Base-by-base conservation (phyloP, 2,888 invertebrate species). In the Metellina segmentata region DNA sequence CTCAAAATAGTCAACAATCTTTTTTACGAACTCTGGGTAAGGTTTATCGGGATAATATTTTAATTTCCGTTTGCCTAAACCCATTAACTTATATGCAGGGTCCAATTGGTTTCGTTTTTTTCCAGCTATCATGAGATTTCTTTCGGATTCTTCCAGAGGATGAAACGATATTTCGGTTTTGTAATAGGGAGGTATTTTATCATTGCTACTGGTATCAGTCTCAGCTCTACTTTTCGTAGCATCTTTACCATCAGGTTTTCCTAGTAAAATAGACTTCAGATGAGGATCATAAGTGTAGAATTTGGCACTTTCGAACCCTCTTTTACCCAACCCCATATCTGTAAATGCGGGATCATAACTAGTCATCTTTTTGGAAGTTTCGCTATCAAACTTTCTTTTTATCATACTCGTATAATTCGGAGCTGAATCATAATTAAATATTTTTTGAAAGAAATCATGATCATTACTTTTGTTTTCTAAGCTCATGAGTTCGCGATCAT, bases 321-420 rank as follows among this genome's bases (percentile, higher is more conserved):
- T 71, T 72, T 85, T 88, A n/a, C 83, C 91, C 19, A 87, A 61
- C 4, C 87, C 83, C 91, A 87, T 83, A 49, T 85, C 85, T 53
- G 78, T 83, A 1, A 87, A 61, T 8, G 79, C 87, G 19, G 81
- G 88, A 74, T 88, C 81, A 81, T 71, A 89, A 6, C 19, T 49
- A 6, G 81, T 7, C 1, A 34, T 34, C 9, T 20, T 86, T 70
- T 78, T 78, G 34, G n/a, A 52, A 52, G 16, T 52, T 7, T 11
- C 52, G 19, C 19, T 19, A 16, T 48, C n/a, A 49, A 49, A 48
- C 7, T 82, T 16, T 13, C 72, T 48, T 71, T 90, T 85, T 7
- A 72, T 85, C 9, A 85, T 16, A 16, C 90, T 85, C 85, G 81
- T 81, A 49, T 78, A 85, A 16, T 85, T 85, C 16, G 85, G 48